A percentile compares a stretch with the other conserved stretches of the same genome.
phyloP scores from a whole-genome alignment of 2,113 vertebrate genomes.

The Canis aureus region DNA sequence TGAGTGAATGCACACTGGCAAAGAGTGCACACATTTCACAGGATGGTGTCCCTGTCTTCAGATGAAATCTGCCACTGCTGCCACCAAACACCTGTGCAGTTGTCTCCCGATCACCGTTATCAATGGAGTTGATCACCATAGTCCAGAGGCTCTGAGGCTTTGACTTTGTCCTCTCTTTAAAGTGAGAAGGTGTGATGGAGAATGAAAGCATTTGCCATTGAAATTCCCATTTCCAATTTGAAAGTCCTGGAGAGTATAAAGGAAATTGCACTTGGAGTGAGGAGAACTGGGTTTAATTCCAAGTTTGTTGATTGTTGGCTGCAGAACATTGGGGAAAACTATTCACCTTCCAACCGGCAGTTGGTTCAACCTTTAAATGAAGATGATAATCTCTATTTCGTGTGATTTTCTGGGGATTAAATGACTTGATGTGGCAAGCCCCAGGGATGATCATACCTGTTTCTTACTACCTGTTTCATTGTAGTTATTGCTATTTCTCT shows the following conservation, averaged over 20 bases:
- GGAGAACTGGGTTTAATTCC: background rate
- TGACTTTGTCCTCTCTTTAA: conserved; percentile 41
- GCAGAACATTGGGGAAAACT: background rate
- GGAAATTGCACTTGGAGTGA: background rate
- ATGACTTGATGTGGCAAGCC: background rate
- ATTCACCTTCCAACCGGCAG: background rate
- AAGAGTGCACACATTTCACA: background rate
- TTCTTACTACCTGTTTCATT: background rate
- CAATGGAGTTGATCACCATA: conserved; percentile 30
- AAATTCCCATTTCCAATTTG: background rate
- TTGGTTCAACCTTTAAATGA: background rate
- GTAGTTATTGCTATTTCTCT: background rate
- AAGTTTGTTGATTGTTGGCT: conserved; percentile 34
- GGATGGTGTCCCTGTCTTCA: conserved; percentile 26
- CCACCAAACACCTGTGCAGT: conserved; percentile 4
- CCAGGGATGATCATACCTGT: background rate
- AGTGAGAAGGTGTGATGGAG: background rate
- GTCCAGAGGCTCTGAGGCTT: background rate
- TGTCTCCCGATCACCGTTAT: background rate
- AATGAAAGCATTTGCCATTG: conserved; percentile 18
- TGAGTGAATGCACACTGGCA: conserved; percentile 2
- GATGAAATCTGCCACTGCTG: background rate
- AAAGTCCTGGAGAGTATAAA: conserved; percentile 1
- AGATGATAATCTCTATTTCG: background rate
- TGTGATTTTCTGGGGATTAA: background rate